Evolutionary conservation across 2,888 invertebrate species (phyloP).

Genomic region (Andrena praecox): DNA sequence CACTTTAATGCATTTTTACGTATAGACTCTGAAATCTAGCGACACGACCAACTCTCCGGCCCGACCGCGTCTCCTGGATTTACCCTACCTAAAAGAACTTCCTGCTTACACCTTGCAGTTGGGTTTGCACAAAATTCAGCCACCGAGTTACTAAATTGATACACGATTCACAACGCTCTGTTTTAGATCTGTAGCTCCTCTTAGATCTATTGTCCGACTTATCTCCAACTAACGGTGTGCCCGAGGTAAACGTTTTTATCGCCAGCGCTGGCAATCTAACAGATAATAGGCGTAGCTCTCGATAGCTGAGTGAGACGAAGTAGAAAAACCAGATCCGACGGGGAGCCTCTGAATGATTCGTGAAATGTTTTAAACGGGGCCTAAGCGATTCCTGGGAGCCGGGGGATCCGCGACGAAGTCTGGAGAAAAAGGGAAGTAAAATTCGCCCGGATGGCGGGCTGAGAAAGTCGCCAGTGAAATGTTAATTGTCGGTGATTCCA

Average conservation of each 20-base stretch:
- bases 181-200: too few species aligned
- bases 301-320: neutral
- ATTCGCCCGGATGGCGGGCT: slow-evolving; percentile 24
- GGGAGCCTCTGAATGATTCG: neutral
- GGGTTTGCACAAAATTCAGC: too few species aligned
- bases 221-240: neutral
- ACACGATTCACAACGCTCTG: too few species aligned
- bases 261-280: neutral
- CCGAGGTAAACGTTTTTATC: neutral
- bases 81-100: too few species aligned
- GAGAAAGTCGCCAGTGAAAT: slow-evolving; percentile 45
- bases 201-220: neutral
- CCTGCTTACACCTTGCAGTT: too few species aligned
- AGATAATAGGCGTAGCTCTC: neutral
- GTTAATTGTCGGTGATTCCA: slow-evolving; percentile 54
- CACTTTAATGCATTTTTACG: too few species aligned
- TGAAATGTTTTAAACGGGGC: neutral
- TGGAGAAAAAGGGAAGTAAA: neutral
- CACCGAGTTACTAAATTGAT: too few species aligned
- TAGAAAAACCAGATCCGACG: neutral
- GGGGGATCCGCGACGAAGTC: neutral
- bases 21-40: too few species aligned
- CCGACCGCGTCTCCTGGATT: too few species aligned
- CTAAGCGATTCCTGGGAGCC: neutral
- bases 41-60: too few species aligned